Percentiles rank a stretch among this genome's conserved stretches.
Evolutionary conservation across 2,888 invertebrate genomes (phyloP).

Genomic region (Drosophila buzzatii): DNA sequence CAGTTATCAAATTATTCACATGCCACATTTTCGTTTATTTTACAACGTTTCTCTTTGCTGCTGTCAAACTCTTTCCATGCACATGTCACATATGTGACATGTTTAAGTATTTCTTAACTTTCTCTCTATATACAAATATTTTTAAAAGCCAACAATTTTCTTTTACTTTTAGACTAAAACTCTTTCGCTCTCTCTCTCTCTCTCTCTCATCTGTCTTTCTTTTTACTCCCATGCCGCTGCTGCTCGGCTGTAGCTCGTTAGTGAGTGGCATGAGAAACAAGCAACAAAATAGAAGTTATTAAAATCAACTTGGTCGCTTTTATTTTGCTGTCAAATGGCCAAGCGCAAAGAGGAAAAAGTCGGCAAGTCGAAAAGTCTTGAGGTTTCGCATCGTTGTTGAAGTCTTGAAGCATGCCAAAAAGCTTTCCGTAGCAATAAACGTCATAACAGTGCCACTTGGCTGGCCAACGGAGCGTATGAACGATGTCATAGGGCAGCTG

Average conservation of each 20-base stretch:
- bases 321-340: slow-evolving; percentile 66
- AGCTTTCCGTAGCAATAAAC: slow-evolving; percentile 79
- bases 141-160: slow-evolving; percentile 47
- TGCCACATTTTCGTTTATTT: not conserved
- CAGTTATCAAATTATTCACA: slow-evolving; percentile 23
- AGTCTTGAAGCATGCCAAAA: slow-evolving; percentile 73
- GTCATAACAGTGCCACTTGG: slow-evolving; percentile 74
- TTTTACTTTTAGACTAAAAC: not conserved
- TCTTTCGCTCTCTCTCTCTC: not conserved
- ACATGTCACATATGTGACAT: slow-evolving; percentile 16
- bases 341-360: slow-evolving; percentile 19
- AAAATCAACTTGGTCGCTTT: slow-evolving; percentile 57
- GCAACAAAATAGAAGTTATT: slow-evolving; percentile 36
- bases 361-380: slow-evolving; percentile 31
- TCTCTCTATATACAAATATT: slow-evolving; percentile 25
- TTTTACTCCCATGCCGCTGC: too few species aligned
- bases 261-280: slow-evolving; percentile 21
- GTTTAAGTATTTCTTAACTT: slow-evolving; percentile 24
- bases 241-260: slow-evolving; percentile 43
- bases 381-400: slow-evolving; percentile 34
- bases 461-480: slow-evolving; percentile 78
- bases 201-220: not conserved
- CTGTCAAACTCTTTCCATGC: slow-evolving; percentile 1
- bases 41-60: not conserved
- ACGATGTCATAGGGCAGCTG: slow-evolving; percentile 76